Base-by-base conservation (phyloP, 2,888 invertebrate genomes). In the Helleia helle region DNA sequence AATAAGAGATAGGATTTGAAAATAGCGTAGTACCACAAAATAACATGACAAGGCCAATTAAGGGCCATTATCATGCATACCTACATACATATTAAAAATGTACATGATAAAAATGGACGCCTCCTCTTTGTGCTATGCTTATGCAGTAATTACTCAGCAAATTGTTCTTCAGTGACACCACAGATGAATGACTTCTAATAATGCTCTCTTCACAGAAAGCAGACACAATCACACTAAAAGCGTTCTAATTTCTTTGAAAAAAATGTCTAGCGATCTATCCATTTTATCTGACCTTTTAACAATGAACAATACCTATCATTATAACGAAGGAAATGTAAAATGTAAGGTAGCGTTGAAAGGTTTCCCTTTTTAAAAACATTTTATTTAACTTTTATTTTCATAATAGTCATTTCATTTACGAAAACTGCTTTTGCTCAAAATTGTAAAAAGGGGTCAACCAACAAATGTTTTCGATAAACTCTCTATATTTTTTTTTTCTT, bases 191-290 rank as follows among this genome's bases (percentile, higher is more conserved):
- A 64, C 64, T 69, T 68, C 65, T 71, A 68, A 70, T 73, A 73
- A 65, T 56, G 62, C 65, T 57, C 56, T 47, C 51, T 48, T 56
- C 55, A 60, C 58, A 58, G 58, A 68, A 69, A 62, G 65, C 65
- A 63, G 65, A 67, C 75, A 74, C 73, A 75, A 77, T 77, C 71
- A 69, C 62, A 65, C 69, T 77, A 75, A 77, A 77, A 77, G 75
- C 76, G 69, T 71, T 64, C 59, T 58, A 59, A 58, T 58, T 56
- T 56, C 60, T 57, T 53, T 52, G 55, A 41, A 34, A 34, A 34
- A 22, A 34, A 22, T 18, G 9, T 34, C 34, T 34, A 34, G 18
- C 17, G 22, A 34, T 34, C 18, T 22, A 34, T 34, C 15, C 34
- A 12, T 34, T 34, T 34, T 11, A 34, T 22, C 18, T 17, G 34